A percentile compares a stretch with the other conserved stretches of the same genome.
Conservation (phyloP, 1,140 invertebrate species). For the Lanistes nyassanus region DNA sequence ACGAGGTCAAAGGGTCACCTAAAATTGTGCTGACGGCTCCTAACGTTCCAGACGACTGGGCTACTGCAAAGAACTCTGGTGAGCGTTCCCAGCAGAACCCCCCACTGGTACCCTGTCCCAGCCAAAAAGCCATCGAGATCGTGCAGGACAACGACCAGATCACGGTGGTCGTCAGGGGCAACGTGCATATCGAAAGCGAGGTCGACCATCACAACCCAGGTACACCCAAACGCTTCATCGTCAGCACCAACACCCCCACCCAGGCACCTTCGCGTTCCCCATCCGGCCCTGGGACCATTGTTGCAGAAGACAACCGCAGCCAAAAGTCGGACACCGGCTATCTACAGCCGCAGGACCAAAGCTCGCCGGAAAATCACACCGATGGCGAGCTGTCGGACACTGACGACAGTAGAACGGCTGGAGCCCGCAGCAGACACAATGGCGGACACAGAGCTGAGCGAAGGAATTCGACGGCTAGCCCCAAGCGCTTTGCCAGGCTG, state of each 20-base stretch:
- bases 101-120: neutral
- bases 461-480: conserved; percentile 34
- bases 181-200: conserved; percentile 35
- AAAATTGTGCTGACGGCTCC: conserved; percentile 39
- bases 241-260: conserved; percentile 16
- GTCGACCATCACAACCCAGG: conserved; percentile 14
- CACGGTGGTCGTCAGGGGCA: conserved; percentile 40
- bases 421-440: conserved; percentile 25
- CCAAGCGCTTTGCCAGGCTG: conserved; percentile 55
- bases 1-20: conserved; percentile 34
- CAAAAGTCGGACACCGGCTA: neutral
- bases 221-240: conserved; percentile 27
- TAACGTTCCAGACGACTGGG: neutral
- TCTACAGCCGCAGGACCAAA: conserved; percentile 4
- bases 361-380: conserved; percentile 10
- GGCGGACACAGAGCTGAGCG: conserved; percentile 28
- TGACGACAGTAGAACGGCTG: conserved; percentile 19
- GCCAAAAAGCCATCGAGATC: conserved; percentile 40
- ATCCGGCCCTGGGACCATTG: neutral
- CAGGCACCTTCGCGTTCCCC: neutral
- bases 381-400: conserved; percentile 21
- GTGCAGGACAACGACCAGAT: conserved; percentile 46
- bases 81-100: neutral
- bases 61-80: neutral
- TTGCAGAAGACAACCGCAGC: neutral